Evolutionary conservation across 1,140 invertebrate genomes (phyloP), one percentile per base, ranked within the genome.

Genomic region (Brachionus plicatilis): DNA sequence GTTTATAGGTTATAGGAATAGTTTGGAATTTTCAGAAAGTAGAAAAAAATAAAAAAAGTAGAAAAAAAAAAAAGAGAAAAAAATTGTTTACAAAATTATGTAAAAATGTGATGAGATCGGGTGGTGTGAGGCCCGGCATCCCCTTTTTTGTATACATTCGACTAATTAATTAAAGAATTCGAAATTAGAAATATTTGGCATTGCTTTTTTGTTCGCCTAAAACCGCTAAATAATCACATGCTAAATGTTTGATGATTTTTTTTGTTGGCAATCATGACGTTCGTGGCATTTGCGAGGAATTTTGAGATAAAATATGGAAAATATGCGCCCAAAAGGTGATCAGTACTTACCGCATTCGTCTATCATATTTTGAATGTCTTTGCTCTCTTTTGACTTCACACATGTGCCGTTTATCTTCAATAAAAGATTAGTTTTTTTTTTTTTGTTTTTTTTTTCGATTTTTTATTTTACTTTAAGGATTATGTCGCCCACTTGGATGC

Each of bases 401-500:
- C 79, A 65, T 27, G 79, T 82, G 9, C 79, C 79, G 45, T 82
- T 82, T 37, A 82, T 33, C 79, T 82, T 7, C 6, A 29, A 68
- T 8, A 29, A 68, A 68, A 33, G 3, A 14, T 79, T 60, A 12
- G 9, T 0, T 80, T 65, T 53, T 33, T 9, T 79, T 27, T 45
- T 37, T 17, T n/a, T 29, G 8, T 24, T 14, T 65, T 33, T 12
- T 0, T 76, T 76, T 76, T 50, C 5, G n/a, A n/a, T n/a, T 11
- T 24, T 65, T 24, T 41, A 24, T 20, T 20, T 65, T 60, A 82
- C 79, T 47, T 82, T 82, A 4, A 82, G 41, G 11, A 82, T 68
- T 17, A 82, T 82, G 8, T 82, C 79, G 24, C 79, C 79, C n/a
- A 82, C 79, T 43, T 82, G 79, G 12, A 82, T 82, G 50, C 79